These are phyloP conservation scores for Notamacropus eugenii DNA, from an alignment of 2,797 vertebrate genomes.

Conservation along the genomic window DNA sequence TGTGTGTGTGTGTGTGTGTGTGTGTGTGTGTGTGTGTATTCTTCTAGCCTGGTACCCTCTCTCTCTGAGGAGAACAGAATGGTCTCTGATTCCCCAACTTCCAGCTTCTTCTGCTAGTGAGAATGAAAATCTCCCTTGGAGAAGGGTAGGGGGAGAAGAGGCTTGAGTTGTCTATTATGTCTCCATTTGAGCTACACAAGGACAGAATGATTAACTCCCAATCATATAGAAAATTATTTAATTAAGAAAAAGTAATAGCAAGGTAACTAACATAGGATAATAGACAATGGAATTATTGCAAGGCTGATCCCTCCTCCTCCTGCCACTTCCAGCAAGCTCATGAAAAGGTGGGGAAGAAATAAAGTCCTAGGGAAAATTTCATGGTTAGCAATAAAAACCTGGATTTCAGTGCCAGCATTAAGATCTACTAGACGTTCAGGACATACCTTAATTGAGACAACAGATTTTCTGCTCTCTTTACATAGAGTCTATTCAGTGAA, in stretches of 20 bases:
- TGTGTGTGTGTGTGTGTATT: too few species aligned
- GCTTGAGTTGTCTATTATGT: neutral
- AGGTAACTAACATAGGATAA: neutral
- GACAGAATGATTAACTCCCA: neutral
- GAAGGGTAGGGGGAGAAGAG: neutral
- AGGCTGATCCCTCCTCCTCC: neutral
- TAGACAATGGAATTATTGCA: neutral
- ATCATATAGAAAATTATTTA: neutral
- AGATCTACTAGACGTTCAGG: neutral
- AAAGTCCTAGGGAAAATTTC: neutral
- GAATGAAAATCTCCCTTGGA: neutral
- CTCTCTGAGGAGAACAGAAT: neutral
- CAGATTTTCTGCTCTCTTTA: neutral
- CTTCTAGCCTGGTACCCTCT: neutral
- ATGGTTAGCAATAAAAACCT: neutral
- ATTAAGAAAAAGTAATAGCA: neutral
- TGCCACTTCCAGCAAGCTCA: neutral
- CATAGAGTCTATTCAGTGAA: neutral
- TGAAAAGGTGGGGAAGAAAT: neutral
- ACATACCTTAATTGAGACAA: neutral
- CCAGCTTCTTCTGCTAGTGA: neutral
- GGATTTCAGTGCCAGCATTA: neutral
- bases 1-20: too few species aligned
- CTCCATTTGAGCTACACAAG: neutral
- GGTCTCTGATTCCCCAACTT: neutral